Percentiles rank a stretch among this genome's conserved stretches.
Conservation (phyloP, 2,113 vertebrate genomes). For the Diadophis punctatus region DNA sequence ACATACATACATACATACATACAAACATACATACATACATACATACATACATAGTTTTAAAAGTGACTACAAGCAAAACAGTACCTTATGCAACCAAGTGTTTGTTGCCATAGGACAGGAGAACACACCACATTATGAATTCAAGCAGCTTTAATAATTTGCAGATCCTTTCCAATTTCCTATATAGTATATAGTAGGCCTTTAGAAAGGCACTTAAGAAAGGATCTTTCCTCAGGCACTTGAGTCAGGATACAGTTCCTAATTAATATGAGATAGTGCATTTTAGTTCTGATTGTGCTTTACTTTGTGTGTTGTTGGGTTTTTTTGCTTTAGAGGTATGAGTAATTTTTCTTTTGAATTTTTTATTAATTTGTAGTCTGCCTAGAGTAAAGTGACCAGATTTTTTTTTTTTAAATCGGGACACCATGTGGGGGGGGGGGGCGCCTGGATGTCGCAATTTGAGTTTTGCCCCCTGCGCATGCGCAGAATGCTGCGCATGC, state of each 20-base stretch:
- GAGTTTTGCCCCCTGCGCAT: too few species aligned
- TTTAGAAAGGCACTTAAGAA: neutral
- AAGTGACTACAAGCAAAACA: neutral
- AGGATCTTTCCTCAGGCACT: neutral
- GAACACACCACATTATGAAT: neutral
- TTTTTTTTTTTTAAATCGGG: too few species aligned
- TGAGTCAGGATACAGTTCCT: neutral
- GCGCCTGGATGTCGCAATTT: too few species aligned
- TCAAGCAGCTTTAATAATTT: neutral
- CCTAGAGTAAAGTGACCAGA: too few species aligned
- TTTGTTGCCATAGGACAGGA: neutral
- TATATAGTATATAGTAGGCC: neutral
- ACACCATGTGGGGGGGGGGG: too few species aligned
- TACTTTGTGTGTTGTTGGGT: neutral
- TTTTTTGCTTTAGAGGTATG: neutral
- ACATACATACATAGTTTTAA: neutral
- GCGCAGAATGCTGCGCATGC: too few species aligned
- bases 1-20: too few species aligned
- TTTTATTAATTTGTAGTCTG: neutral
- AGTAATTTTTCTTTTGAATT: neutral
- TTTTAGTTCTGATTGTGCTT: neutral
- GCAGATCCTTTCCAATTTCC: neutral
- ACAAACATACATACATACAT: neutral
- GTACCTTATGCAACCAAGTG: neutral
- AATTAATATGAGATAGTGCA: neutral